Conservation (phyloP, 2,888 invertebrate genomes). For the Thumatha senex region DNA sequence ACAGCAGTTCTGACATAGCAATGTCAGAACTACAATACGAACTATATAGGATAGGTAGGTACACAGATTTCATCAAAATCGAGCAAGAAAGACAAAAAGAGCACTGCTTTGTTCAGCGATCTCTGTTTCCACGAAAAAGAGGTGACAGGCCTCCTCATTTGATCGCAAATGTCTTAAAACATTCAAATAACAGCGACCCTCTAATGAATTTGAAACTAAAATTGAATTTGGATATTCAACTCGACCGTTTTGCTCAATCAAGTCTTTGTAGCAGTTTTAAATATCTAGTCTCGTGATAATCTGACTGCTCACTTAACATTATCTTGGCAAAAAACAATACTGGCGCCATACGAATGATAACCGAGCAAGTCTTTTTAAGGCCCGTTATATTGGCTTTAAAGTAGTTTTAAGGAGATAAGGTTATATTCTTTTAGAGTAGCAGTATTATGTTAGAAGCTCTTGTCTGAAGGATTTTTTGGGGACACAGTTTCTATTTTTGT, state of each 20-base stretch:
- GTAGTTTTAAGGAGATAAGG: constrained; percentile 41
- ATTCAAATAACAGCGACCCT: constrained; percentile 5
- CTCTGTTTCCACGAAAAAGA: constrained; percentile 50
- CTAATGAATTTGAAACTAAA: constrained; percentile 4
- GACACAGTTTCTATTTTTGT: constrained; percentile 56
- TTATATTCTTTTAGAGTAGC: constrained; percentile 50
- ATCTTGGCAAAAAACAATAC: constrained; percentile 53
- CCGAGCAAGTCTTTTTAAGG: constrained; percentile 38
- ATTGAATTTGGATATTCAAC: constrained; percentile 10
- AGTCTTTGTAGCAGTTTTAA: constrained; percentile 20
- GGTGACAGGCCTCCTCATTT: constrained; percentile 39
- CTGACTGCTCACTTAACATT: constrained; percentile 31
- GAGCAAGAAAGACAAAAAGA: constrained; percentile 33
- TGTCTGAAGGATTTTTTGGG: constrained; percentile 54
- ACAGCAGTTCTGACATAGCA: too few species aligned
- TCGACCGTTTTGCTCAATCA: constrained; percentile 17
- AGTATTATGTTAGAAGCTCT: constrained; percentile 52
- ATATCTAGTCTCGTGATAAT: constrained; percentile 33
- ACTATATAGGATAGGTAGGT: constrained; percentile 20
- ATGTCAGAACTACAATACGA: not conserved
- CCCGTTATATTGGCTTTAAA: constrained; percentile 35
- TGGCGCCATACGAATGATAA: constrained; percentile 58
- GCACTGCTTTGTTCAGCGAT: constrained; percentile 56
- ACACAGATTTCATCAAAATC: constrained; percentile 23
- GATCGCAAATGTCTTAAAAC: constrained; percentile 29